Base-by-base conservation (phyloP, 2,888 invertebrate genomes). In the Rhamphomyia laevipes region DNA sequence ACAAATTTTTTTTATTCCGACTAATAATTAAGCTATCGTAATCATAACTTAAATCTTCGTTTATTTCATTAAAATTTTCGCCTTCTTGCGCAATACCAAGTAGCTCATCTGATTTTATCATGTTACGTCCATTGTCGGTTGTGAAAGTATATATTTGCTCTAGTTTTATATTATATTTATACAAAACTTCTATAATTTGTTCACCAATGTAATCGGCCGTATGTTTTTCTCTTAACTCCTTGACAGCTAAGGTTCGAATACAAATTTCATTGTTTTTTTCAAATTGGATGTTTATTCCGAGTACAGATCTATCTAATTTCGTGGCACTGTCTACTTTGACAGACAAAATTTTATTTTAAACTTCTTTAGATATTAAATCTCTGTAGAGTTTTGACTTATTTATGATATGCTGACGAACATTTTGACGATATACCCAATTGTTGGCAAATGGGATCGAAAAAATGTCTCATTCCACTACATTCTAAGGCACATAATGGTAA, bases 241-340 rank as follows among this genome's bases (percentile, higher is more conserved):
- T 38, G 16, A 7, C 7, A 7, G 21, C 4, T 21, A 21, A 5
- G 3, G 21, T 21, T 5, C 21, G 21, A 4, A 21, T 21, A 21
- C 5, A 21, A 21, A 4, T 21, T 21, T 21, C 21, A 21, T 21
- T 21, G n/a, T 6, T 21, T 21, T 45, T 45, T 18, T 31, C 44
- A 45, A 45, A 45, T 35, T 45, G 44, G 18, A 45, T 45, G 17
- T 45, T 45, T 15, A 17, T 17, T 17, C 44, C 35, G 30, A 35
- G 31, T 35, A 45, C 33, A 45, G 44, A 45, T 35, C 44, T 45
- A 18, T 45, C 33, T 35, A 45, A 45, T 31, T 33, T 45, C 16
- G 44, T 45, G 13, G 44, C 44, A 33, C 16, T 35, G 44, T 35
- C 44, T 31, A 45, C 31, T 45, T 45, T 33, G 18, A 35, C 31